phyloP scores from a whole-genome alignment of 2,113 vertebrate species.

The Amblyornis subalaris region DNA sequence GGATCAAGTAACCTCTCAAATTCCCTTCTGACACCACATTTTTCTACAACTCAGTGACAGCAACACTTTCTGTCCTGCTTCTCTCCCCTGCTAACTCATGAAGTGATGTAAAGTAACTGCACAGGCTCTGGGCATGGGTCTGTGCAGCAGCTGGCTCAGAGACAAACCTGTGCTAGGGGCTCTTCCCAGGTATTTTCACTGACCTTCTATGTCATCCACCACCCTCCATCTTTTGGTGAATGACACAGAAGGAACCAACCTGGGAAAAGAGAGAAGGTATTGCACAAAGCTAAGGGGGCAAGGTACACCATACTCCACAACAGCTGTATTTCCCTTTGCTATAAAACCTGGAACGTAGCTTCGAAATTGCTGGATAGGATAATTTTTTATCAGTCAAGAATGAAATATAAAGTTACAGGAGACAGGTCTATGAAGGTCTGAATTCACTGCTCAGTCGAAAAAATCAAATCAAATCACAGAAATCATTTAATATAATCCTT shows the following conservation, averaged over 20 bases:
- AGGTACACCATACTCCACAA: background rate
- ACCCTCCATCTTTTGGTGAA: background rate
- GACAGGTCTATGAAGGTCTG: background rate
- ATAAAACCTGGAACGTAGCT: background rate
- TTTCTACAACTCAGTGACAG: background rate
- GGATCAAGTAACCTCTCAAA: background rate
- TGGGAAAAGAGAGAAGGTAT: background rate
- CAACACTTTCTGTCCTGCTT: background rate
- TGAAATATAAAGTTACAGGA: background rate
- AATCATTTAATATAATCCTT: background rate
- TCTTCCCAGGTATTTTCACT: background rate
- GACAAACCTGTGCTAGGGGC: background rate
- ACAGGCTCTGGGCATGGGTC: background rate
- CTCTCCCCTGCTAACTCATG: background rate
- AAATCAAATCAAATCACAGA: background rate
- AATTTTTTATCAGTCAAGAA: background rate
- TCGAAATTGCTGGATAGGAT: background rate
- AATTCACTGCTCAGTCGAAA: background rate
- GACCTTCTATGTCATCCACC: background rate
- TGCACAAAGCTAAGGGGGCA: background rate
- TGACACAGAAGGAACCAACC: background rate
- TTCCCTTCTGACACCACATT: background rate
- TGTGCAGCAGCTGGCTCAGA: background rate
- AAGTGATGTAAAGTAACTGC: background rate
- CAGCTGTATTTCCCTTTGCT: background rate